Base-by-base conservation (phyloP, 2,888 invertebrate genomes). In the Trissolcus japonicus region DNA sequence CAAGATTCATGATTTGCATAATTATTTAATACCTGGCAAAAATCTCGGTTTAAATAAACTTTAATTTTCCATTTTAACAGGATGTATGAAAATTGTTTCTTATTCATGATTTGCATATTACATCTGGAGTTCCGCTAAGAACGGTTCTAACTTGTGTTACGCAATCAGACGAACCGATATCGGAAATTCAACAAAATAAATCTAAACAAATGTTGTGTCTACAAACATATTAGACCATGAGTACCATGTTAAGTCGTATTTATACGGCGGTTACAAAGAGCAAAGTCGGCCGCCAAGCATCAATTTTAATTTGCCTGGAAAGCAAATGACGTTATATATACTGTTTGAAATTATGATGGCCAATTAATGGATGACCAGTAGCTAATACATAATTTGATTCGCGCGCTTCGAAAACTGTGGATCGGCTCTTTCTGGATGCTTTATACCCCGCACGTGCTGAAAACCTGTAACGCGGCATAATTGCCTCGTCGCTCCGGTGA, bases 281-380 rank as follows among this genome's bases (percentile, higher is more conserved):
- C 41, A 57, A 67, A 59, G 41, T 25, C 25, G 68, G 54, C 53
- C 54, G 17, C 50, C 40, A 25, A 63, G 59, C 29, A 68, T 63
- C 53, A 75, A 57, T 75, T 68, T 68, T 54, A 59, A 63, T 68
- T 50, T 19, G 59, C 2, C 41, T 29, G 35, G 3, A 59, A 62
- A 25, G 19, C 55, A 60, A 73, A 63, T 35, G 67, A 40, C 60
- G 41, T 65, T 65, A 56, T 59, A 13, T 50, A 55, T 40, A 50
- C 72, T 71, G 81, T 25, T 67, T 78, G 79, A 82, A 85, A 83
- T 84, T 83, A 85, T 82, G 80, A 81, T 81, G 68, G 82, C 76
- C 82, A 83, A 84, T 84, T 83, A 84, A 83, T 81, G 80, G 11
- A 21, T 65, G 79, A 83, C 81, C 82, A 79, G 81, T 82, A 83